Evolutionary conservation across 2,888 invertebrate species (phyloP).

Genomic region (Galerucella nymphaeae): DNA sequence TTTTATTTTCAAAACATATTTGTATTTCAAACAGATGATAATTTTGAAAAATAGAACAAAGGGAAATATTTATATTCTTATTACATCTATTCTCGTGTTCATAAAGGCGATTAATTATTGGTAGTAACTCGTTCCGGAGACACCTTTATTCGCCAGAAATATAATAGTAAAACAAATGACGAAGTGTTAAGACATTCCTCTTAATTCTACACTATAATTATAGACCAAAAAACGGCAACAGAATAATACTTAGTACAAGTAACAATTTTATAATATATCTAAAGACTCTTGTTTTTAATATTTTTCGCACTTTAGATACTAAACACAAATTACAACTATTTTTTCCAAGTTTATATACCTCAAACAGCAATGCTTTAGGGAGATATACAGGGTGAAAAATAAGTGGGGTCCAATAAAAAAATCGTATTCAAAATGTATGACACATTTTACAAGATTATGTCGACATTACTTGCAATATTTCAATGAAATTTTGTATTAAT

Average conservation of each 20-base stretch:
- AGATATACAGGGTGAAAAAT: too few species aligned
- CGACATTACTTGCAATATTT: too few species aligned
- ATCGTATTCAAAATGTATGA: too few species aligned
- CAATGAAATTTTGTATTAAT: too few species aligned
- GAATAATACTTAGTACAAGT: neutral
- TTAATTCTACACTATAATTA: conserved; percentile 9
- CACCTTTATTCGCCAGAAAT: conserved; percentile 52
- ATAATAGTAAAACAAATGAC: conserved; percentile 52
- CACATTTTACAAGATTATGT: too few species aligned
- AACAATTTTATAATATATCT: neutral
- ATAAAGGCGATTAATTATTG: conserved; percentile 45
- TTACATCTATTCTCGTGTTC: conserved; percentile 45
- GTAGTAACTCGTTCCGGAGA: conserved; percentile 50
- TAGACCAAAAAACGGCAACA: neutral
- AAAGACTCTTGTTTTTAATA: neutral
- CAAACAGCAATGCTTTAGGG: too few species aligned
- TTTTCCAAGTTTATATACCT: too few species aligned
- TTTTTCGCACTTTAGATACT: neutral
- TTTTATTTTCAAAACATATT: too few species aligned
- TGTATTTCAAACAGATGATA: neutral
- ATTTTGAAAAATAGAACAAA: neutral
- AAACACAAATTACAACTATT: too few species aligned
- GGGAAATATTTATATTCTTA: neutral
- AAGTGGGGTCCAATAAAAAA: too few species aligned
- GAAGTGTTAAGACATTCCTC: conserved; percentile 41